Conservation (phyloP, 2,888 invertebrate species). For the Craniophora ligustri region DNA sequence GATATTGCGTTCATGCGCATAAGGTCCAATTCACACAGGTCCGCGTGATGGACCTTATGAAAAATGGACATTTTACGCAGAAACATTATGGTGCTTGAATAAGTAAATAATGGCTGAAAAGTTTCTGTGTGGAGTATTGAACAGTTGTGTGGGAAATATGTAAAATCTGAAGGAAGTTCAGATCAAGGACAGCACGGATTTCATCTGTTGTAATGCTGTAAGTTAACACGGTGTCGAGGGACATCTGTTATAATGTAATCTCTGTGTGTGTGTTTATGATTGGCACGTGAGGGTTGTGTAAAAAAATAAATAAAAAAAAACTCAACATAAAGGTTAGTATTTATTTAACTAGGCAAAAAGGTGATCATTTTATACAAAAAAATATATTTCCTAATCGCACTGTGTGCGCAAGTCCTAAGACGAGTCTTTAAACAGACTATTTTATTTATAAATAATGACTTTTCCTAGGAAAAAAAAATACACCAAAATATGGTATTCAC, state of each 20-base stretch:
- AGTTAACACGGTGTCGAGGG: conserved; percentile 5
- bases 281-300: conserved; percentile 22
- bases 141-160: too few species aligned
- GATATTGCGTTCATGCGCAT: too few species aligned
- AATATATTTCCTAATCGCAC: conserved; percentile 55
- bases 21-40: too few species aligned
- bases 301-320: conserved; percentile 37
- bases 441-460: conserved; percentile 71
- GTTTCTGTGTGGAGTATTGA: not conserved
- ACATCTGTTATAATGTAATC: conserved; percentile 17
- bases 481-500: conserved; percentile 72
- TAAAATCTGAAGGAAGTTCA: not conserved
- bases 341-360: conserved; percentile 54
- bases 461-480: conserved; percentile 76
- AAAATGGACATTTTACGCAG: too few species aligned
- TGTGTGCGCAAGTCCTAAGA: conserved; percentile 58
- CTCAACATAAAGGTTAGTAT: conserved; percentile 56
- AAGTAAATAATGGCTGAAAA: not conserved
- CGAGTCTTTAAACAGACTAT: conserved; percentile 81
- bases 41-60: too few species aligned
- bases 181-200: conserved; percentile 7
- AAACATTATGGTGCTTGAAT: too few species aligned
- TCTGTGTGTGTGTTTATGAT: too few species aligned
- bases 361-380: conserved; percentile 57
- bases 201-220: conserved; percentile 2